Conservation (phyloP, 2,888 invertebrate genomes). For the Brachynemurus nebulosus region DNA sequence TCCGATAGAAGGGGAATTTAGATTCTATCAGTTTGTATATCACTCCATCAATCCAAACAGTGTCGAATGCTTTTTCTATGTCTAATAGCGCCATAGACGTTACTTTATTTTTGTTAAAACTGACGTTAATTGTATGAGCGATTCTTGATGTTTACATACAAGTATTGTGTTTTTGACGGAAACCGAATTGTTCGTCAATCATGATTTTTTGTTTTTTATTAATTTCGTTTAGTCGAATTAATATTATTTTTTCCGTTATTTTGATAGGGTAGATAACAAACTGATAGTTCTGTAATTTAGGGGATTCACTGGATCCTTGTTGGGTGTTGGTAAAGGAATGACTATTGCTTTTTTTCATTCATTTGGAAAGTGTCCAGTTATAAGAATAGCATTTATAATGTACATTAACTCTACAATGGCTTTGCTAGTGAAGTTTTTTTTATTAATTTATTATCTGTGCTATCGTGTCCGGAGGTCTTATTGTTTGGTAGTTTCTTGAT, state of each 20-base stretch:
- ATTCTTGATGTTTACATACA: slow-evolving; percentile 22
- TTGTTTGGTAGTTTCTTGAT: slow-evolving; percentile 12
- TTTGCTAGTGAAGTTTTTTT: slow-evolving; percentile 14
- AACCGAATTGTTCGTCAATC: slow-evolving; percentile 22
- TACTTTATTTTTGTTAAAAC: slow-evolving; percentile 19
- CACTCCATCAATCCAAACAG: slow-evolving; percentile 18
- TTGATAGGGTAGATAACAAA: slow-evolving; percentile 15
- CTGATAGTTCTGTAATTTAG: slow-evolving; percentile 18
- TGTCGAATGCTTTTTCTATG: slow-evolving; percentile 26
- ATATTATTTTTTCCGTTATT: slow-evolving; percentile 18
- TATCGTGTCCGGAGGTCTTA: slow-evolving; percentile 16
- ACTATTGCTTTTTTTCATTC: slow-evolving; percentile 18
- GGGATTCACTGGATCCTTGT: slow-evolving; percentile 12
- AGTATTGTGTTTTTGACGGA: slow-evolving; percentile 21
- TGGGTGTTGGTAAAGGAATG: slow-evolving; percentile 16
- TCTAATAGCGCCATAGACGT: slow-evolving; percentile 24
- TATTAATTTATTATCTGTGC: slow-evolving; percentile 14
- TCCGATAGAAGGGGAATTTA: background rate
- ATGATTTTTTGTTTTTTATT: slow-evolving; percentile 14
- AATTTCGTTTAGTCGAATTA: slow-evolving; percentile 13
- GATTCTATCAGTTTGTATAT: background rate
- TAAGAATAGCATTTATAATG: slow-evolving; percentile 15
- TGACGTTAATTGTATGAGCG: slow-evolving; percentile 18
- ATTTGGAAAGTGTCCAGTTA: slow-evolving; percentile 14
- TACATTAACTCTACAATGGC: slow-evolving; percentile 13